A percentile compares a stretch with the other conserved stretches of the same genome.
Conservation (phyloP, 2,113 vertebrate genomes). For the Nicator chloris region DNA sequence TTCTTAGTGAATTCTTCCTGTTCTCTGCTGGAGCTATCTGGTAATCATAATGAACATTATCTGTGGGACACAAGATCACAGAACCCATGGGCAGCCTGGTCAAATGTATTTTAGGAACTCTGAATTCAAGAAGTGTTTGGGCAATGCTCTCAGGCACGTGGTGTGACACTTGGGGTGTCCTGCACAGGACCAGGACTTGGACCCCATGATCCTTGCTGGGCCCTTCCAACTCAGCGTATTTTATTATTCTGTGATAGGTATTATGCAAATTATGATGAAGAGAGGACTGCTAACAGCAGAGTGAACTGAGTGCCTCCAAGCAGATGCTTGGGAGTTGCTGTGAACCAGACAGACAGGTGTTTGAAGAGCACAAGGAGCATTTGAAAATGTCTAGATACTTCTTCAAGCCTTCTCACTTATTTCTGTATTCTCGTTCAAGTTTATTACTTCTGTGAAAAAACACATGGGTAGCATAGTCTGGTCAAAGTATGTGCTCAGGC, state of each 20-base stretch:
- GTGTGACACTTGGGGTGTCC: not conserved
- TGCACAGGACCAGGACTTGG: not conserved
- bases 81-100: not conserved
- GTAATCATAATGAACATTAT: not conserved
- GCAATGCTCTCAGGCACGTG: fast-evolving
- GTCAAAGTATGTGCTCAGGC: not conserved
- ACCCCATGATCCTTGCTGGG: fast-evolving
- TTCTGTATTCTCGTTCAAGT: not conserved
- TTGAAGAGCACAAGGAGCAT: not conserved
- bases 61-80: not conserved
- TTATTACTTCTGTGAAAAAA: not conserved
- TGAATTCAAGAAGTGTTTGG: not conserved
- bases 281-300: not conserved
- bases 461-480: not conserved
- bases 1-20: not conserved
- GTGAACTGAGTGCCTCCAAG: not conserved
- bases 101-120: not conserved
- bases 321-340: not conserved
- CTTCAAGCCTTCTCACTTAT: not conserved
- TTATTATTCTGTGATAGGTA: not conserved
- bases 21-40: not conserved
- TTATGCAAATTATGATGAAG: not conserved
- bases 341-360: not conserved
- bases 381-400: not conserved
- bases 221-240: not conserved